Evolutionary conservation across 2,888 invertebrate genomes (phyloP).

Genomic region (Anticlea derivata): DNA sequence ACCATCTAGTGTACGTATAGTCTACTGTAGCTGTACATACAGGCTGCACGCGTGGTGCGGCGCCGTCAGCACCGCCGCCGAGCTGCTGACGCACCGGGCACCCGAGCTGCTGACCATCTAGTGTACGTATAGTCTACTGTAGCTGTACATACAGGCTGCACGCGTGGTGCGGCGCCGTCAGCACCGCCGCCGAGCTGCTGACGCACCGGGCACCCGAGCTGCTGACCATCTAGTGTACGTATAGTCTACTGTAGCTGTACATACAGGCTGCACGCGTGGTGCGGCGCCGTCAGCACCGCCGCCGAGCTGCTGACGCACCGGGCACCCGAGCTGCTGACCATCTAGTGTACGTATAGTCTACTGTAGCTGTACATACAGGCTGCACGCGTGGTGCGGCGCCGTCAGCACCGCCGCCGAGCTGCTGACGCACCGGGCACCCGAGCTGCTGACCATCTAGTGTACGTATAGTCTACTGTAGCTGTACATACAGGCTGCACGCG

Average conservation of each 20-base stretch:
- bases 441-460: slow-evolving; percentile 17
- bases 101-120: slow-evolving; percentile 21
- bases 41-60: slow-evolving; percentile 38
- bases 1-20: slow-evolving; percentile 5
- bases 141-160: too few relatives aligned
- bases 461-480: too few relatives aligned
- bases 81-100: slow-evolving; percentile 6
- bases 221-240: slow-evolving; percentile 9
- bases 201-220: slow-evolving; percentile 13
- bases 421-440: slow-evolving; percentile 7
- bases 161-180: slow-evolving; percentile 51
- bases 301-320: slow-evolving; percentile 55
- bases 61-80: slow-evolving; percentile 85
- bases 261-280: slow-evolving; percentile 41
- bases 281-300: slow-evolving; percentile 81
- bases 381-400: slow-evolving; percentile 39
- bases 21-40: too few relatives aligned
- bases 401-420: slow-evolving; percentile 84
- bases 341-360: neutral
- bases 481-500: slow-evolving; percentile 43
- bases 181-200: slow-evolving; percentile 82
- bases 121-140: neutral
- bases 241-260: too few relatives aligned
- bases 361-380: too few relatives aligned
- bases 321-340: slow-evolving; percentile 20